Base-by-base conservation (phyloP, 1,140 invertebrate species). In the Coelopa frigida region DNA sequence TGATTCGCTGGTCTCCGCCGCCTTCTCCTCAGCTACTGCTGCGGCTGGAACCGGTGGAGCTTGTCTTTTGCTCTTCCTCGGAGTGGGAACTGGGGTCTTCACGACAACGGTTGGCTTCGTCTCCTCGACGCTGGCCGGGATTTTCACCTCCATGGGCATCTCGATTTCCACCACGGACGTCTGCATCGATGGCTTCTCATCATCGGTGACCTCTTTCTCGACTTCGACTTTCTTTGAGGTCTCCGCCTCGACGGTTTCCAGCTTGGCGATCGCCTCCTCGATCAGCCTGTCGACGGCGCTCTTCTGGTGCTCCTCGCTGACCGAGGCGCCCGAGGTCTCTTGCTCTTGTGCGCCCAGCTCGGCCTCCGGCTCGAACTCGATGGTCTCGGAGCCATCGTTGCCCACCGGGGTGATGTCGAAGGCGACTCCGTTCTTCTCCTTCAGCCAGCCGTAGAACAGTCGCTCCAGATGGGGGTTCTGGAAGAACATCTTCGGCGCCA, bases 381-480 rank as follows among this genome's bases (percentile, higher is more conserved):
- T 63, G 24, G 60, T 46, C 38, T 58, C 50, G 6, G 51, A 47
- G 11, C 27, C 41, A 15, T 37, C 33, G 14, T 29, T 29, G 8
- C 38, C 44, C 1, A 37, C 20, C 4, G 51, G 51, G 6, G 61
- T 61, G 7, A 65, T 65, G 20, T 61, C 59, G 22, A 64, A 65
- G 20, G 53, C 50, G 6, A 65, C 51, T 1, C 61, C 62, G 20
- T 67, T 61, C 32, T 59, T 56, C 11, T 59, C 20, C 20, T 51
- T 59, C 1, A 67, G 48, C 63, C 63, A 67, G 20, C 39, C 59
- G 51, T 59, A 67, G 43, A 67, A 66, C 5, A 67, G 47, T 24
- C 46, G 53, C 26, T 67, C 62, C 20, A 67, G 43, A 7, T 55
- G 57, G 14, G 55, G 51, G 48, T 66, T 61, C 38, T 58, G 59